These are phyloP conservation scores for Lasiurus borealis DNA, from an alignment of 2,113 vertebrate species.

Conservation along the genomic window DNA sequence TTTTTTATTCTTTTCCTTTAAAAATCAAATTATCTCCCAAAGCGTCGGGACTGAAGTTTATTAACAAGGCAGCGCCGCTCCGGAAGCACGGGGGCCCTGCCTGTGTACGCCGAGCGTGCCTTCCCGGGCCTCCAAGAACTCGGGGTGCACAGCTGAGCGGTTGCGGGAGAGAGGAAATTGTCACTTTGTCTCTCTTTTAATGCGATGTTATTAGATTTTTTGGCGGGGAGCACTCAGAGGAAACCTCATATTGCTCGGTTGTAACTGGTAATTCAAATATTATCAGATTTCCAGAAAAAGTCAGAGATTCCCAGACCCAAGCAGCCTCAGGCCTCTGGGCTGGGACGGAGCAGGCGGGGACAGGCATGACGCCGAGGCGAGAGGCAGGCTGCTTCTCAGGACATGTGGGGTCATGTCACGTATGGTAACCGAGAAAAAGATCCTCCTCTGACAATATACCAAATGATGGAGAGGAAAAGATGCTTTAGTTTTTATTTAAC, in stretches of 20 bases:
- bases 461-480: neutral
- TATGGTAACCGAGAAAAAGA: neutral
- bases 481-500: neutral
- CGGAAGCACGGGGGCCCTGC: neutral
- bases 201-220: constrained; percentile 78
- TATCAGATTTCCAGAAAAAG: constrained; percentile 66
- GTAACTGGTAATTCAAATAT: constrained; percentile 73
- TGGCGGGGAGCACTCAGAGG: constrained; percentile 71
- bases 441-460: neutral
- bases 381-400: neutral
- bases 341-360: neutral
- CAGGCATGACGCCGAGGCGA: neutral
- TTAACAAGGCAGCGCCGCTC: constrained; percentile 60
- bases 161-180: constrained; percentile 76
- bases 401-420: neutral
- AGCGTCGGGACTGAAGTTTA: constrained; percentile 76
- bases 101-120: constrained; percentile 64
- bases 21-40: constrained; percentile 77
- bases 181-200: constrained; percentile 75
- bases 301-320: constrained; percentile 55
- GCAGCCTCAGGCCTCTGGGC: neutral
- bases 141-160: constrained; percentile 69
- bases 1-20: constrained; percentile 77
- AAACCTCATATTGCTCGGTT: constrained; percentile 76
- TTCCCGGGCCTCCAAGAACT: constrained; percentile 74